Conservation (phyloP, 2,888 invertebrate genomes). For the Cheilosia soror region DNA sequence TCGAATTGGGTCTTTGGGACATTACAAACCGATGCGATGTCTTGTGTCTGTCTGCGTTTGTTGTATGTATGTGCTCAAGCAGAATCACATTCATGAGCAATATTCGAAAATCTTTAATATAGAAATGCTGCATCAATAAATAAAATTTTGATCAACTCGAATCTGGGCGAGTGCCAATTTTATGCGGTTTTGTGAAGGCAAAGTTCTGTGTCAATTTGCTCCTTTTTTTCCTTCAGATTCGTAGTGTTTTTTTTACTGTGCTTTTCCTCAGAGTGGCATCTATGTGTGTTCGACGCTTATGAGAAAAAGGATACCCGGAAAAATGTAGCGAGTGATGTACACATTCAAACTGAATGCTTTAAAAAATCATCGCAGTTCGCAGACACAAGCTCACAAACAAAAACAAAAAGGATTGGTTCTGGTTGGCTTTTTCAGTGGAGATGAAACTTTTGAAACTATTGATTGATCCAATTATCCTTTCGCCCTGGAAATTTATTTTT, state of each 20-base stretch:
- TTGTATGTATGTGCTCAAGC: slow-evolving; percentile 15
- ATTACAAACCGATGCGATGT: slow-evolving; percentile 64
- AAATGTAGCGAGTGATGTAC: slow-evolving; percentile 20
- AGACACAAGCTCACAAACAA: slow-evolving; percentile 20
- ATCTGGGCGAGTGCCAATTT: slow-evolving; percentile 67
- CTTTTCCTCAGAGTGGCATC: slow-evolving; percentile 9
- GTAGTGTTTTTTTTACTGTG: slow-evolving; percentile 3
- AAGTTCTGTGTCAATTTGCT: slow-evolving; percentile 66
- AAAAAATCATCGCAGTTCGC: slow-evolving; percentile 29
- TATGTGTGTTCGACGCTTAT: neutral
- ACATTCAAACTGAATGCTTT: slow-evolving; percentile 32
- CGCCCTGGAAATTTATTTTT: slow-evolving; percentile 53
- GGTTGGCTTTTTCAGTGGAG: slow-evolving; percentile 6
- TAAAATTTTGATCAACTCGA: slow-evolving; percentile 73
- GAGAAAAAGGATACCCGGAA: neutral
- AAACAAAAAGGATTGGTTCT: slow-evolving; percentile 14
- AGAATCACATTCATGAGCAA: slow-evolving; percentile 9
- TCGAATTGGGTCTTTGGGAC: slow-evolving; percentile 64
- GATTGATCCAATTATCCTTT: slow-evolving; percentile 70
- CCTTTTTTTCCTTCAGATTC: slow-evolving; percentile 20
- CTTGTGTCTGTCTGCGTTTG: slow-evolving; percentile 12
- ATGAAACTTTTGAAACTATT: slow-evolving; percentile 67
- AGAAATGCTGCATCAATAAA: slow-evolving; percentile 72
- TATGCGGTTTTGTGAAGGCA: slow-evolving; percentile 64
- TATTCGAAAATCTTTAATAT: slow-evolving; percentile 64